Conservation (phyloP, 2,113 vertebrate genomes). For the Indri indri region DNA sequence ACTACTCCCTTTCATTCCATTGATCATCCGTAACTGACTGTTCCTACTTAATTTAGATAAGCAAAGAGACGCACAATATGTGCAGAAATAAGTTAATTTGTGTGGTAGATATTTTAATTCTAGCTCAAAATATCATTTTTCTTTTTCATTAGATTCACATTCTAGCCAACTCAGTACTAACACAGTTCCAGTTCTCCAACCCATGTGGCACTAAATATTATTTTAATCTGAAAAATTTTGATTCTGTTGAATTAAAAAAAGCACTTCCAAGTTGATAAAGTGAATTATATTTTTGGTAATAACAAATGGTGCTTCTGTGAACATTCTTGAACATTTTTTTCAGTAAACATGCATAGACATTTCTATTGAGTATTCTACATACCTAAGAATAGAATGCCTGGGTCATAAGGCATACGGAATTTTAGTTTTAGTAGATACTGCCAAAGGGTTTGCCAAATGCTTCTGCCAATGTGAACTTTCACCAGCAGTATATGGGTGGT, state of each 20-base stretch:
- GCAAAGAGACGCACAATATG: background rate
- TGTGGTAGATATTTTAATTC: background rate
- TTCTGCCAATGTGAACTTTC: background rate
- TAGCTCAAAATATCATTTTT: background rate
- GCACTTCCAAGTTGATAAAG: background rate
- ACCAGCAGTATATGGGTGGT: background rate
- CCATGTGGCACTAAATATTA: background rate
- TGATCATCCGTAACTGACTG: background rate
- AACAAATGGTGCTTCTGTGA: background rate
- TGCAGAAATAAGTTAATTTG: background rate
- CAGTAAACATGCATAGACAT: background rate
- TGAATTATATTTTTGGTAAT: background rate
- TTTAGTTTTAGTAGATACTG: background rate
- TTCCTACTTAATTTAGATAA: background rate
- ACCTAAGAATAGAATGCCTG: background rate
- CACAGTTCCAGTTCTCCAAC: background rate
- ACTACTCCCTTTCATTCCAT: background rate
- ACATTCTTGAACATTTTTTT: background rate
- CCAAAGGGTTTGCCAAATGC: background rate
- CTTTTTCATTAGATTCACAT: background rate
- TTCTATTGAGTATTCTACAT: background rate
- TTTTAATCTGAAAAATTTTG: background rate
- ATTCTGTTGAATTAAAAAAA: background rate
- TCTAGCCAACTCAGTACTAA: background rate
- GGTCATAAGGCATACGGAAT: background rate